Base-by-base conservation (phyloP, 2,797 vertebrate genomes). In the Nyctalus aviator region DNA sequence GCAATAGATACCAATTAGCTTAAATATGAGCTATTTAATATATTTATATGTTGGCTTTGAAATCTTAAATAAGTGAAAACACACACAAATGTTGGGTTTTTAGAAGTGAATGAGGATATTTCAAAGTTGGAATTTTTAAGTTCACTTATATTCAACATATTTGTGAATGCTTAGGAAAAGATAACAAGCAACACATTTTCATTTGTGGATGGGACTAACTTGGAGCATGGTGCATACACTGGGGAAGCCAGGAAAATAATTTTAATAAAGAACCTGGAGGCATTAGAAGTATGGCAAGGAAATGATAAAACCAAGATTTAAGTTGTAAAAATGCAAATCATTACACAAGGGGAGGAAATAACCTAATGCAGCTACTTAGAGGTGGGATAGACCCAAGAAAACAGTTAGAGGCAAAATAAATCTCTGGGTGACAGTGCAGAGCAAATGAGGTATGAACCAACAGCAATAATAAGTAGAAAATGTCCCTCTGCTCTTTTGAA, bases 301-400 rank as follows among this genome's bases (percentile, higher is more conserved):
- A 93, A 96, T 88, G 85, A 95, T 93, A 95, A 92, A 95, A 84
- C 75, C 32, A 75, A 77, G 53, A 95, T 93, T 86, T 93, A 95
- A 94, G 75, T 72, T 88, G 78, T 91, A 95, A 97, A 96, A 96
- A 95, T 97, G 75, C 82, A 95, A 96, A 96, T 92, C 83, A 93
- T 94, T 89, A 93, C 37, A 90, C 55, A 79, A 44, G 78, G n/a
- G 90, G 76, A 88, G 64, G 75, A 95, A 93, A 88, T 73, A 94
- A 84, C 11, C 37, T 69, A 55, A 84, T 92, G 57, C 44, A 81
- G 32, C 66, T 81, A 76, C 46, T 69, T 57, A 66, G 37, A 86
- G 75, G 88, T 66, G 32, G 75, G 85, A 92, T 25, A 62, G 64
- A 95, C 53, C 81, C 15, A 41, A 86, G 66, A 84, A 95, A 95